Evolutionary conservation across 2,113 vertebrate species (phyloP).

Genomic region (Casuarius casuarius): DNA sequence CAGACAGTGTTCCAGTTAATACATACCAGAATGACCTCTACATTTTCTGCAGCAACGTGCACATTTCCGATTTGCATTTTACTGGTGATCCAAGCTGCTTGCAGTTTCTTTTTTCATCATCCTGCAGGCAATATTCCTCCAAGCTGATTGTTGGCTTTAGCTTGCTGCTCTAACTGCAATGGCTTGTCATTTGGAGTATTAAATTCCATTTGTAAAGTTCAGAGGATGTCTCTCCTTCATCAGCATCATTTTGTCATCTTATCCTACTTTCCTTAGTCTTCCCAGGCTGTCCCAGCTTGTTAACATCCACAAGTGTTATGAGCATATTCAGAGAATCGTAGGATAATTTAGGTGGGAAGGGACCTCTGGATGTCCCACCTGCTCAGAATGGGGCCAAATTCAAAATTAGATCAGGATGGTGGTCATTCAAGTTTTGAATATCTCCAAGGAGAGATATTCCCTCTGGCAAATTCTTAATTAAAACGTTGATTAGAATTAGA

Average conservation of each 20-base stretch:
- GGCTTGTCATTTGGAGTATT: not conserved
- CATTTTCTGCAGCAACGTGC: fast-evolving
- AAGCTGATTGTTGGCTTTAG: fast-evolving
- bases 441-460: not conserved
- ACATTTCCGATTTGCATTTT: fast-evolving
- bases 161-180: fast-evolving
- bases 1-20: fast-evolving
- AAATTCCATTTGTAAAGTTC: fast-evolving
- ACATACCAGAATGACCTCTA: fast-evolving
- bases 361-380: fast-evolving
- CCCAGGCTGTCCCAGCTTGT: too few relatives aligned
- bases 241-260: too few relatives aligned
- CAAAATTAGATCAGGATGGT: too few relatives aligned
- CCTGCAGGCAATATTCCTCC: not conserved
- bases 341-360: fast-evolving
- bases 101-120: fast-evolving
- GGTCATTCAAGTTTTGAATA: not conserved
- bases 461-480: not conserved
- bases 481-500: not conserved
- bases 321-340: fast-evolving
- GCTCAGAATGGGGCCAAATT: not conserved
- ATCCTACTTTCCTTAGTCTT: fast-evolving
- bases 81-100: fast-evolving
- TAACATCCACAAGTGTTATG: fast-evolving
- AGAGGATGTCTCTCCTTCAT: fast-evolving